Evolutionary conservation across 2,113 vertebrate genomes (phyloP), one percentile per base, ranked within the genome.

Genomic region (Ginglymostoma cirratum): DNA sequence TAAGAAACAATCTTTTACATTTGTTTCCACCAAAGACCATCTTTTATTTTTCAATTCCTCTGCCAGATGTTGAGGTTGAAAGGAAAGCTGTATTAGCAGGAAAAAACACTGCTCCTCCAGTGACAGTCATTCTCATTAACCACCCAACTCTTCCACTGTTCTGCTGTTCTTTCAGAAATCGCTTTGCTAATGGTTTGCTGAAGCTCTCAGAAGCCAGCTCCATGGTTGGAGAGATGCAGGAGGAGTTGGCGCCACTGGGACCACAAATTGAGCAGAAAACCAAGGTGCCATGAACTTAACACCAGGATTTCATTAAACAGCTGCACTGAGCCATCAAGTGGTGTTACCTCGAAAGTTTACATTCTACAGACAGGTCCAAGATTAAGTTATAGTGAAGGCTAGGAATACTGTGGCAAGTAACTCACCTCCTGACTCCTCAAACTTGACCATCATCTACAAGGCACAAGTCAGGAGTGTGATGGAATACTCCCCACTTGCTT

Each of bases 181-280:
- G 96, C 52, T 97, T 97, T 95, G 12, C 86, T 70, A 96, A 96
- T 55, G 97, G 97, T 17, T 83, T 97, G 1, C 96, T 96, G 45
- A 97, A 97, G 96, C 96, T 98, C 17, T 94, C 96, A 94, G 97
- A 97, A 96, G 96, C 97, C 55, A 96, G 97, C 5, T 70, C 95
- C 14, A 45, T 96, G 0, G 96, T 97, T 72, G 96, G 96, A 67
- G 96, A 97, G 42, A 97, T 97, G 97, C 97, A 97, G 70, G 96
- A 96, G 0, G 96, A 97, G 10, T 96, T 98, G 45, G n/a, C 97
- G 95, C 55, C 96, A 3, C 86, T 97, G 80, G 96, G 96, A 66
- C 96, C 97, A 83, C 97, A 98, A 92, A 97, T 97, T 96, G 97
- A 97, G 55, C 92, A 97, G 70, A 98, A 97, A 95, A 78, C 96